Percentiles rank a stretch among this genome's conserved stretches.
These are phyloP conservation scores for Ataeniobius toweri DNA, from an alignment of 2,797 vertebrate genomes.

Conservation along the genomic window DNA sequence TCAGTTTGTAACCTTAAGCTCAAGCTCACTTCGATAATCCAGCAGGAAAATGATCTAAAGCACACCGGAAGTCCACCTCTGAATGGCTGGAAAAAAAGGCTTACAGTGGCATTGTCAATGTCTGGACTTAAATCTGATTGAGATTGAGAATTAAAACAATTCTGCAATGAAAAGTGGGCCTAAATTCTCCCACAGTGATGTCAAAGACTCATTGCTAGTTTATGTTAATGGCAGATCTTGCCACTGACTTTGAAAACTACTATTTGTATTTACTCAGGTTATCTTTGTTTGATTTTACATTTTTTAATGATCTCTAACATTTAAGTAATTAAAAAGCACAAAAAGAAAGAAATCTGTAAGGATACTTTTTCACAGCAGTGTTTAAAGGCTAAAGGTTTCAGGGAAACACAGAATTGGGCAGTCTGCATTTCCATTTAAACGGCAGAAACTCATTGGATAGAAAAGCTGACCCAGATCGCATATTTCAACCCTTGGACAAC, in stretches of 20 bases:
- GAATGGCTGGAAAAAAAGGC: neutral
- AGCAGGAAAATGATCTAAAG: neutral
- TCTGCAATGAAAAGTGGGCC: neutral
- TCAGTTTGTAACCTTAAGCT: neutral
- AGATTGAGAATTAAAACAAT: neutral
- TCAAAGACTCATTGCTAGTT: neutral
- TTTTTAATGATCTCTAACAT: neutral
- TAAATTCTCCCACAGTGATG: neutral
- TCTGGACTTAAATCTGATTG: neutral
- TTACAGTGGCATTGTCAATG: neutral
- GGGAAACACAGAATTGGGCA: neutral
- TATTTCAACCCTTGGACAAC: neutral
- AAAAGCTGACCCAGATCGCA: neutral
- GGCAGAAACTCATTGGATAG: neutral
- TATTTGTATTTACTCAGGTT: neutral
- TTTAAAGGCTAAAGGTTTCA: constrained; percentile 15
- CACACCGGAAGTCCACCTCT: neutral
- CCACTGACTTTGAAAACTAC: neutral
- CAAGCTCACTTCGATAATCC: neutral
- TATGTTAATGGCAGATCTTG: neutral
- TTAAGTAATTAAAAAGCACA: neutral
- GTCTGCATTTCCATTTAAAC: constrained; percentile 19
- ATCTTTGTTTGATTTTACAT: neutral
- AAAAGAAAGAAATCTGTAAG: neutral
- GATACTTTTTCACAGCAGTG: neutral